phyloP scores from a whole-genome alignment of 1,140 invertebrate genomes.

The Lordiphosa clarofinis region DNA sequence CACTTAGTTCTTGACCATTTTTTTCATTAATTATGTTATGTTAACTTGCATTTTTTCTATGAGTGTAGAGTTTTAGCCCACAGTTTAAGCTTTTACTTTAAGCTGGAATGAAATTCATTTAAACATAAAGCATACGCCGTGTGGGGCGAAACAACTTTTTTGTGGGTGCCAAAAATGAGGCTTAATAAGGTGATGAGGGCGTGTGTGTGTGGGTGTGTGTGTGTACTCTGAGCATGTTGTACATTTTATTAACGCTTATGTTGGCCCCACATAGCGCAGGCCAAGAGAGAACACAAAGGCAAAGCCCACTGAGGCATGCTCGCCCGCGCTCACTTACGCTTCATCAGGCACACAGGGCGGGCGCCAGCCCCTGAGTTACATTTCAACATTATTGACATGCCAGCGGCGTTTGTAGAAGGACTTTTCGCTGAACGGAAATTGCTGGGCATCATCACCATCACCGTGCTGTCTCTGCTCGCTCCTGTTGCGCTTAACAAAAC shows the following conservation, averaged over 20 bases:
- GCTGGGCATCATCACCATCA: slow-evolving; percentile 19
- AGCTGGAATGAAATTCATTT: background rate
- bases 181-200: slow-evolving; percentile 29
- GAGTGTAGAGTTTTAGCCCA: too few species aligned
- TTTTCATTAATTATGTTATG: too few species aligned
- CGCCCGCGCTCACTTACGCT: slow-evolving; percentile 27
- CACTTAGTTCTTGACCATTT: too few species aligned
- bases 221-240: slow-evolving; percentile 24
- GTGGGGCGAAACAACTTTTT: slow-evolving; percentile 6
- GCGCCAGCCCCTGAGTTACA: slow-evolving; percentile 35
- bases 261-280: slow-evolving; percentile 23
- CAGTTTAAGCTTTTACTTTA: too few species aligned
- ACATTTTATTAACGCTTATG: slow-evolving; percentile 53
- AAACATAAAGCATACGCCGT: background rate
- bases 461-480: slow-evolving; percentile 28
- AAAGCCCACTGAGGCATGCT: slow-evolving; percentile 40
- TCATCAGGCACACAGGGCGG: slow-evolving; percentile 32
- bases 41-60: too few species aligned
- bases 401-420: slow-evolving; percentile 55
- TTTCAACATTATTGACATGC: slow-evolving; percentile 77
- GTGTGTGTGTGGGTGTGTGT: slow-evolving; percentile 23
- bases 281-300: background rate
- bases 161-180: slow-evolving; percentile 37
- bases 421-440: slow-evolving; percentile 50
- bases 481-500: slow-evolving; percentile 68